Evolutionary conservation across 2,113 vertebrate genomes (phyloP).

Genomic region (Lepus europaeus): DNA sequence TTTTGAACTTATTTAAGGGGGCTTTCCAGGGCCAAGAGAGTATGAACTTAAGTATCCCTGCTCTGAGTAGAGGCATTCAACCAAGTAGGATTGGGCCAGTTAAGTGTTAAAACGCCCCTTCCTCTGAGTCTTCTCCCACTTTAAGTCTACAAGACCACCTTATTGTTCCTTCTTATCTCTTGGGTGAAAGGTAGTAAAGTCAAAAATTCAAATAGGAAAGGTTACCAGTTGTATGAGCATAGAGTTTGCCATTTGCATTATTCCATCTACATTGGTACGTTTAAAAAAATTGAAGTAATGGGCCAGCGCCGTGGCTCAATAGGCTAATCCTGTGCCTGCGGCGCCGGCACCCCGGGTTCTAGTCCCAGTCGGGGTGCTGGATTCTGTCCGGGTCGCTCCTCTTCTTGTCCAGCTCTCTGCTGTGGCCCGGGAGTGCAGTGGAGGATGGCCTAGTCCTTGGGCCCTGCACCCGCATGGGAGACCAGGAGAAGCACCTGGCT

Average conservation of each 20-base stretch:
- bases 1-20: slow-evolving; percentile 36
- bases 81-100: not conserved
- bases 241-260: not conserved
- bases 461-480: too few relatives aligned
- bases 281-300: not conserved
- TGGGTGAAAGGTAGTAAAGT: not conserved
- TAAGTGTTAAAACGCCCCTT: not conserved
- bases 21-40: not conserved
- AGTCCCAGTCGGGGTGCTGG: too few relatives aligned
- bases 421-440: too few relatives aligned
- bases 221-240: not conserved
- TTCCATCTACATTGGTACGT: not conserved
- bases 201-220: not conserved
- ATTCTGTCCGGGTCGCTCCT: too few relatives aligned
- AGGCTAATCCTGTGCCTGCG: too few relatives aligned
- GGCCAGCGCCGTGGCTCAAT: too few relatives aligned
- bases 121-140: not conserved
- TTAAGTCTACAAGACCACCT: not conserved
- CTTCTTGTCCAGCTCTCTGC: too few relatives aligned
- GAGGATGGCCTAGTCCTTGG: too few relatives aligned
- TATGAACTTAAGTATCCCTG: not conserved
- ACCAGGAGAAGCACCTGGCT: too few relatives aligned
- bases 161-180: not conserved
- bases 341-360: too few relatives aligned
- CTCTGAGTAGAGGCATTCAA: not conserved